Percentiles rank a stretch among this genome's conserved stretches.
These are phyloP conservation scores for Sylvicola cinctus DNA, from an alignment of 2,888 invertebrate species.

Conservation along the genomic window DNA sequence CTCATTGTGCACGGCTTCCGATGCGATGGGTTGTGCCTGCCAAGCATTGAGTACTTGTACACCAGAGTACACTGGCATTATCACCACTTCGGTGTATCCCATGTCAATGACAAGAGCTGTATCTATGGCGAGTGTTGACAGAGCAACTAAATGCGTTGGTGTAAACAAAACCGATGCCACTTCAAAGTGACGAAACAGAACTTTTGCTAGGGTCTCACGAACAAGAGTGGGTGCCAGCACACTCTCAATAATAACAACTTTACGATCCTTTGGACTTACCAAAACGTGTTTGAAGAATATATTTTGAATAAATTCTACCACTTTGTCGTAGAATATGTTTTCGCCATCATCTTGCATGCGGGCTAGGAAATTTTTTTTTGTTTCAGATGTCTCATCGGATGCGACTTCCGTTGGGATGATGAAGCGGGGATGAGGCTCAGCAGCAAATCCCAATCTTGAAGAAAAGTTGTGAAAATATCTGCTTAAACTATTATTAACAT, in stretches of 20 bases:
- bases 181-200: constrained; percentile 84
- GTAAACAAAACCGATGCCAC: constrained; percentile 64
- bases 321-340: constrained; percentile 59
- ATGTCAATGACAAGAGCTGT: constrained; percentile 73
- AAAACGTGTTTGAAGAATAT: constrained; percentile 79
- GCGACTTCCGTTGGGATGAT: constrained; percentile 64
- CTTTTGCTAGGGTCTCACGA: constrained; percentile 73
- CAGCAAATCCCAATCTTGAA: constrained; percentile 74
- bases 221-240: constrained; percentile 62
- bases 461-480: constrained; percentile 4
- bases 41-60: constrained; percentile 68
- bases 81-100: constrained; percentile 66
- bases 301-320: constrained; percentile 71
- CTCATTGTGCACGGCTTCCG: constrained; percentile 46
- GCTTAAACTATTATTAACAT: constrained; percentile 6
- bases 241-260: constrained; percentile 82
- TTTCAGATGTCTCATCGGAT: constrained; percentile 38
- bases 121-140: constrained; percentile 62
- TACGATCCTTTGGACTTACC: constrained; percentile 82
- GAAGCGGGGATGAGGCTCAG: constrained; percentile 71
- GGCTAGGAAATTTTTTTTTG: constrained; percentile 38
- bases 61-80: constrained; percentile 71
- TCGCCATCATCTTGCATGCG: constrained; percentile 37
- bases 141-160: constrained; percentile 65
- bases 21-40: constrained; percentile 62